These are phyloP conservation scores for Pluvianellus socialis DNA, from an alignment of 2,113 vertebrate species.

Conservation along the genomic window DNA sequence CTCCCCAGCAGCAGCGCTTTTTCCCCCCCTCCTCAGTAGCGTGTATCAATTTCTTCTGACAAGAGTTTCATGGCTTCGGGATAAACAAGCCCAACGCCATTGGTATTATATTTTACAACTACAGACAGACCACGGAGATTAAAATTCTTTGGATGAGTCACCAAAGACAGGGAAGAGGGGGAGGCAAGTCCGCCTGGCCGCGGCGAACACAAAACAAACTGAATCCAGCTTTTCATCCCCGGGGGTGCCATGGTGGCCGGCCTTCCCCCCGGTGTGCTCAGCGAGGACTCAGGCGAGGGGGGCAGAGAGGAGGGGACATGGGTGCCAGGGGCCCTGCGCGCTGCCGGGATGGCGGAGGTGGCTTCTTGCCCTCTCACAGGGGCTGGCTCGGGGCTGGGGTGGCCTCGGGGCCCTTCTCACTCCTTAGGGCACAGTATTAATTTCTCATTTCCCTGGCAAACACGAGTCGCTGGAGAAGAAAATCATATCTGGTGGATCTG, in stretches of 20 bases:
- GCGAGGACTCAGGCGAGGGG: background rate
- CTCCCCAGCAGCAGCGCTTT: conserved; percentile 39
- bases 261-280: background rate
- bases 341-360: background rate
- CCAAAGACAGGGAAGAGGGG: background rate
- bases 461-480: background rate
- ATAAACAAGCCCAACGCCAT: conserved; percentile 24
- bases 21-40: background rate
- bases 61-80: conserved; percentile 31
- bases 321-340: rapidly evolving
- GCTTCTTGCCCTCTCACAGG: rapidly evolving
- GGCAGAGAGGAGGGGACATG: background rate
- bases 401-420: background rate
- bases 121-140: background rate
- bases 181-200: rapidly evolving
- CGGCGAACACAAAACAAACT: background rate
- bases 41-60: conserved; percentile 54
- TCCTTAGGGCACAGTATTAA: background rate
- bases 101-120: conserved; percentile 28
- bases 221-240: background rate
- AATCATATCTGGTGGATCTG: background rate
- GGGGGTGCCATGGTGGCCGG: rapidly evolving
- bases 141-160: conserved; percentile 48
- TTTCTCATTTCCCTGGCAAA: background rate
- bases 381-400: background rate